Evolutionary conservation across 2,888 invertebrate genomes (phyloP).

Genomic region (Chymomyza fuscimana): DNA sequence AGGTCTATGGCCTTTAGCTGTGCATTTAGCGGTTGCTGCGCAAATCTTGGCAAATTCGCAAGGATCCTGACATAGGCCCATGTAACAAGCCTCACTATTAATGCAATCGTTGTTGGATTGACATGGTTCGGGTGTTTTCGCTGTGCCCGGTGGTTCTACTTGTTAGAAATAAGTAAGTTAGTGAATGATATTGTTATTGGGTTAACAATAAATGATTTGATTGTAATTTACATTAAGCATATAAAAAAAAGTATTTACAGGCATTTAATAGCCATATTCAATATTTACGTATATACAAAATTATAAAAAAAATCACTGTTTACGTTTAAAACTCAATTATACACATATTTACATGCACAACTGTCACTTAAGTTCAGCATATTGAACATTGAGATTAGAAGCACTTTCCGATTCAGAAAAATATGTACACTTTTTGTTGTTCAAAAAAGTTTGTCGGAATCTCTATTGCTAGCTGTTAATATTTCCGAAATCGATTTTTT

Average conservation of each 20-base stretch:
- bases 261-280: neutral
- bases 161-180: conserved; percentile 61
- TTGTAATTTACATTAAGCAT: neutral
- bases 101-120: conserved; percentile 91
- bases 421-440: too few species aligned
- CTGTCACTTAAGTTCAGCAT: neutral
- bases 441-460: too few species aligned
- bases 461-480: too few species aligned
- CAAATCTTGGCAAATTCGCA: conserved; percentile 90
- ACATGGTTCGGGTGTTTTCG: conserved; percentile 88
- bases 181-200: conserved; percentile 13
- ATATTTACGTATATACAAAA: conserved; percentile 37
- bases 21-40: conserved; percentile 87
- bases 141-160: conserved; percentile 86
- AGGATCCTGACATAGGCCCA: conserved; percentile 90
- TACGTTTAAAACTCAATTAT: neutral
- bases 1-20: conserved; percentile 90
- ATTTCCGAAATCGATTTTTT: too few species aligned
- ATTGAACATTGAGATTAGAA: neutral
- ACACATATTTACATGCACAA: conserved; percentile 2
- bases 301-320: neutral
- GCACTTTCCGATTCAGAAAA: too few species aligned
- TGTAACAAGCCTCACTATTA: conserved; percentile 90
- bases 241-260: conserved; percentile 32
- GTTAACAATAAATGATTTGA: neutral